phyloP scores from a whole-genome alignment of 2,797 vertebrate species.

The Schizothorax lantsangensis region DNA sequence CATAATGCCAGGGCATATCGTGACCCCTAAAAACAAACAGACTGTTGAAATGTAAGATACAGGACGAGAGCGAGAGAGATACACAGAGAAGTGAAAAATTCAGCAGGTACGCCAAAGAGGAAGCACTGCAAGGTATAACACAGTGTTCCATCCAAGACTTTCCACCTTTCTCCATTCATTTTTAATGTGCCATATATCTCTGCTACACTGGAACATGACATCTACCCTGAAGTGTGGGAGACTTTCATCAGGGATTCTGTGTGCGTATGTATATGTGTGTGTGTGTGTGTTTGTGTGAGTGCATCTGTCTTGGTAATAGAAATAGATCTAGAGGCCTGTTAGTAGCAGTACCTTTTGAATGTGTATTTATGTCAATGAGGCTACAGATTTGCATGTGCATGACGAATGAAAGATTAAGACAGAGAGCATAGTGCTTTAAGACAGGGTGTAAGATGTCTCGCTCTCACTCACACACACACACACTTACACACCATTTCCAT shows the following conservation, averaged over 20 bases:
- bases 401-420: conserved; percentile 26
- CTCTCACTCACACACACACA: conserved; percentile 12
- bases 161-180: conserved; percentile 50
- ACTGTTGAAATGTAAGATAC: conserved; percentile 40
- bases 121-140: conserved; percentile 23
- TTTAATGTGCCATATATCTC: conserved; percentile 55
- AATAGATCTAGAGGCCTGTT: conserved; percentile 7
- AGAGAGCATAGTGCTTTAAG: conserved; percentile 7
- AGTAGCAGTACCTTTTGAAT: conserved; percentile 27
- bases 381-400: conserved; percentile 10
- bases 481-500: conserved; percentile 33
- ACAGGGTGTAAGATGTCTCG: background rate
- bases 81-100: conserved; percentile 31
- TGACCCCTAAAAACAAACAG: conserved; percentile 48
- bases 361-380: conserved; percentile 28
- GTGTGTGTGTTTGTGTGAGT: conserved; percentile 43
- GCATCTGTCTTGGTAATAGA: conserved; percentile 16
- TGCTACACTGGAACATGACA: conserved; percentile 49
- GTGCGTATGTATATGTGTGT: conserved; percentile 37
- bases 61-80: background rate
- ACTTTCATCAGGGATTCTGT: conserved; percentile 49
- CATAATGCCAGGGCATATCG: conserved; percentile 41
- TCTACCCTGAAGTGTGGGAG: conserved; percentile 40
- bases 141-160: conserved; percentile 33
- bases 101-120: conserved; percentile 3